A percentile compares a stretch with the other conserved stretches of the same genome.
Evolutionary conservation across 2,113 vertebrate species (phyloP).

Genomic region (Zosterops lateralis): DNA sequence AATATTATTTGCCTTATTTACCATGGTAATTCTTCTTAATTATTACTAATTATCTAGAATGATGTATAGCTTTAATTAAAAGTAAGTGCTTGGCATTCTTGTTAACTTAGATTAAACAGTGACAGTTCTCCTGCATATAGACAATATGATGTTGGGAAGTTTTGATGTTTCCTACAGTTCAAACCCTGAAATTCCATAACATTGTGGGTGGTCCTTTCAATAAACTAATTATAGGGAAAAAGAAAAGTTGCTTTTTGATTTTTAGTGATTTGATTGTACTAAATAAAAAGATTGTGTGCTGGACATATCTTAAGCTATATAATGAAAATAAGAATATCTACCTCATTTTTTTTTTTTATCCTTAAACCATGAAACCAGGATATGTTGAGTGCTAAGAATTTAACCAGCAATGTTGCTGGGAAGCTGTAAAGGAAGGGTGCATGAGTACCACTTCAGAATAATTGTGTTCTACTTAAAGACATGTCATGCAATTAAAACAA

Average conservation of each 20-base stretch:
- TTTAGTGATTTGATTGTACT: not conserved
- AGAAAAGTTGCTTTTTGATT: not conserved
- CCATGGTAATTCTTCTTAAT: conserved; percentile 72
- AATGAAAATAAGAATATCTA: conserved; percentile 28
- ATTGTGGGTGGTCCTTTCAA: not conserved
- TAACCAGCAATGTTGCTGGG: conserved; percentile 42
- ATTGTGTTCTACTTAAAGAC: conserved; percentile 63
- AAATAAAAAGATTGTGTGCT: not conserved
- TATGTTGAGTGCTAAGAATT: conserved; percentile 20
- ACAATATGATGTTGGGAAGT: not conserved
- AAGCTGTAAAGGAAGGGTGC: conserved; percentile 56
- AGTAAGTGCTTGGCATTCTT: conserved; percentile 54
- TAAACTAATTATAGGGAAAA: not conserved
- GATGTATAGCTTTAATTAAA: conserved; percentile 76
- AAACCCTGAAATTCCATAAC: not conserved
- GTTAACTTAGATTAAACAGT: conserved; percentile 61
- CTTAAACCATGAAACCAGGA: conserved; percentile 3
- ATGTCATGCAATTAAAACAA: conserved; percentile 74
- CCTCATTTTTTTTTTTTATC: not conserved
- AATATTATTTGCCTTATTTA: conserved; percentile 65
- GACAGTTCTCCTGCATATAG: not conserved
- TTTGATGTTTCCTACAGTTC: not conserved
- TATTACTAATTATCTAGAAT: conserved; percentile 76
- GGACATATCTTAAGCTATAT: not conserved
- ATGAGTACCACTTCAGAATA: conserved; percentile 71